Evolutionary conservation across 2,797 vertebrate genomes (phyloP).

Genomic region (Coranthus polyacanthus): DNA sequence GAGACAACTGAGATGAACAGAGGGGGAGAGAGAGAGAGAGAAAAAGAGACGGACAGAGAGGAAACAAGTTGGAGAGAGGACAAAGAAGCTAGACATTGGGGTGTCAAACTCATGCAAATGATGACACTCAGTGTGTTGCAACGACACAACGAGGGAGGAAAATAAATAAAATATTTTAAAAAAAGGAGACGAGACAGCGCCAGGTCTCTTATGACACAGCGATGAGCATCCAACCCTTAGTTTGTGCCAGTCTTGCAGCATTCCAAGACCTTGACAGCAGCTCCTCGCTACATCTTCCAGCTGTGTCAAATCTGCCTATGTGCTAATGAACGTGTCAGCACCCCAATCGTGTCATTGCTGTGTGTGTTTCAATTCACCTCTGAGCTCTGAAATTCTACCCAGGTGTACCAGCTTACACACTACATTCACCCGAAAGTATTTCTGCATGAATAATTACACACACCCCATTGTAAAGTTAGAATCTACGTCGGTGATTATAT

Average conservation of each 20-base stretch:
- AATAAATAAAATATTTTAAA: conserved; percentile 79
- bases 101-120: conserved; percentile 84
- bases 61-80: conserved; percentile 85
- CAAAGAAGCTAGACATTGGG: conserved; percentile 81
- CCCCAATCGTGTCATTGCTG: conserved; percentile 79
- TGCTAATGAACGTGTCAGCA: conserved; percentile 84
- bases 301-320: conserved; percentile 83
- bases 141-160: conserved; percentile 79
- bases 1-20: conserved; percentile 57
- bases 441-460: conserved; percentile 71
- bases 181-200: conserved; percentile 81
- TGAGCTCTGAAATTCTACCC: conserved; percentile 70
- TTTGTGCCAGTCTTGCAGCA: conserved; percentile 84
- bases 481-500: conserved; percentile 40
- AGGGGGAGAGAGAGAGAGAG: conserved; percentile 50
- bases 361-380: conserved; percentile 83
- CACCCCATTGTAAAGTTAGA: conserved; percentile 39
- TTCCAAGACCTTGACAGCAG: conserved; percentile 86
- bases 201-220: conserved; percentile 82
- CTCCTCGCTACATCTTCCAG: conserved; percentile 81
- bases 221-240: conserved; percentile 84
- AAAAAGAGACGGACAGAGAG: conserved; percentile 74
- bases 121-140: conserved; percentile 83
- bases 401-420: conserved; percentile 75
- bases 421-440: conserved; percentile 69